A percentile compares a stretch with the other conserved stretches of the same genome.
These are phyloP conservation scores for Pycnomerus fuliginosus DNA, from an alignment of 2,888 invertebrate genomes.

Conservation along the genomic window DNA sequence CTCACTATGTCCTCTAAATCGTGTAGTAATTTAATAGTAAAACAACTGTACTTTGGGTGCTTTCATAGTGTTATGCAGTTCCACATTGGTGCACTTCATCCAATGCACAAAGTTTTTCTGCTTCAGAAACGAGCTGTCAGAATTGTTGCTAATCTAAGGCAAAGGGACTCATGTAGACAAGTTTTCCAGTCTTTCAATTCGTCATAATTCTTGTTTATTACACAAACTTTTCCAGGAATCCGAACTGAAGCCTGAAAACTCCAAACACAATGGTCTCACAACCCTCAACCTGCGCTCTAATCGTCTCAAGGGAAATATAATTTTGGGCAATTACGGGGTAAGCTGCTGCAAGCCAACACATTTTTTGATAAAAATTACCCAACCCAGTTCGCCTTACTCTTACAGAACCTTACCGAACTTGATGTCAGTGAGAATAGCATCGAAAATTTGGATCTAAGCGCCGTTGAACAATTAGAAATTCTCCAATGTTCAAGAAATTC, in stretches of 20 bases:
- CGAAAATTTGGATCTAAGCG: constrained; percentile 77
- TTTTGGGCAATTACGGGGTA: constrained; percentile 83
- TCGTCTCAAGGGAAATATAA: constrained; percentile 78
- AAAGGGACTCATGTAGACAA: no score
- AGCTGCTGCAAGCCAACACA: constrained; percentile 50
- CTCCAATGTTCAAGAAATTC: constrained; percentile 75
- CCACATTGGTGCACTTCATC: no score
- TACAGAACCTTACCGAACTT: constrained; percentile 76
- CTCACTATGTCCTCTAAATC: no score
- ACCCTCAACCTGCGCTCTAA: constrained; percentile 77
- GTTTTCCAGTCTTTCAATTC: no score
- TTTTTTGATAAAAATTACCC: no score
- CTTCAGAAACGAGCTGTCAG: no score
- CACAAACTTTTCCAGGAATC: constrained; percentile 46
- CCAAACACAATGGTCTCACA: constrained; percentile 58
- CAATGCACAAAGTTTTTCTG: no score
- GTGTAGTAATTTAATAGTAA: no score
- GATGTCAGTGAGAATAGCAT: constrained; percentile 84
- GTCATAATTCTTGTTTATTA: no score
- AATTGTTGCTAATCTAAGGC: no score
- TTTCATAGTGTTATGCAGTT: no score
- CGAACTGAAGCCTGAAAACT: constrained; percentile 45
- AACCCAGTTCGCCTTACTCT: constrained; percentile 31
- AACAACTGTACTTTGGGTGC: no score
- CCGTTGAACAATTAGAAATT: constrained; percentile 73